Percentiles rank a stretch among this genome's conserved stretches.
These are phyloP conservation scores for Anarsia innoxiella DNA, from an alignment of 2,888 invertebrate genomes.

Conservation along the genomic window DNA sequence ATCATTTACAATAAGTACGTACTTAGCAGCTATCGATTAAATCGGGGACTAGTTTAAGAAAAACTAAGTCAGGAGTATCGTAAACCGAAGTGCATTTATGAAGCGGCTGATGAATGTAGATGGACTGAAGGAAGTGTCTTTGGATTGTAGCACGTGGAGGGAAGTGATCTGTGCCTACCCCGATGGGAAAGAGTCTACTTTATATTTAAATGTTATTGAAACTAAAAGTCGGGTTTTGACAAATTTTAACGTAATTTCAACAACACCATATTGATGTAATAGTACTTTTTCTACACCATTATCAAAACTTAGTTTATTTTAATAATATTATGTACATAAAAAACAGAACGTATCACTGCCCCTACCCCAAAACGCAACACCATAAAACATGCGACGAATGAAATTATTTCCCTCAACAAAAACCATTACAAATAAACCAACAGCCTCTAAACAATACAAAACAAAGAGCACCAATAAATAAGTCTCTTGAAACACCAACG, in stretches of 20 bases:
- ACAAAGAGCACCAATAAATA: background rate
- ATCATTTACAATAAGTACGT: background rate
- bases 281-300: no score
- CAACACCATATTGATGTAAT: no score
- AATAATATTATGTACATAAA: no score
- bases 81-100: background rate
- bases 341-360: no score
- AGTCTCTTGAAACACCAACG: background rate
- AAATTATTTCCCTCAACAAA: background rate
- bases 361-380: no score
- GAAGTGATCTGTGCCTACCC: background rate
- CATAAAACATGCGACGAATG: no score
- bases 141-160: background rate
- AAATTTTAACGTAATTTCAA: no score
- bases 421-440: background rate
- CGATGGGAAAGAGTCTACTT: background rate
- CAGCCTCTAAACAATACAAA: background rate
- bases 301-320: no score
- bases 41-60: no score
- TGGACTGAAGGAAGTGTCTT: background rate
- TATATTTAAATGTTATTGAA: background rate
- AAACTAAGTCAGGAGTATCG: no score
- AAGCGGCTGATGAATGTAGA: background rate
- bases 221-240: no score
- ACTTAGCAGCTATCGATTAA: background rate